Percentiles rank a stretch among this genome's conserved stretches.
Evolutionary conservation across 1,140 invertebrate species (phyloP).

Genomic region (Macrostomum lignano): DNA sequence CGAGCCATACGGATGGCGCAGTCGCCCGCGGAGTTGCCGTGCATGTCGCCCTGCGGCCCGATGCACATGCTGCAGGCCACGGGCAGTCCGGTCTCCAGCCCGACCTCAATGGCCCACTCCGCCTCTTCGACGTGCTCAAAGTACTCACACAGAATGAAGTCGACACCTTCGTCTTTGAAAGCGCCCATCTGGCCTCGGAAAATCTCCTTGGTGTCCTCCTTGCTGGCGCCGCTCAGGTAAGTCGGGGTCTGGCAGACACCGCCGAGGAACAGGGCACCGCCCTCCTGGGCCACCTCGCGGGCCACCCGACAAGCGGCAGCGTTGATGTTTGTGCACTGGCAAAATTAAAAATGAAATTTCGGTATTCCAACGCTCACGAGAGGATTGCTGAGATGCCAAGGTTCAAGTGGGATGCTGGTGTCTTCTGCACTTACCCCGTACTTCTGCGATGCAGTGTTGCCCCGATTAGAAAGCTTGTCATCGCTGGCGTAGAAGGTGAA

Average conservation of each 20-base stretch:
- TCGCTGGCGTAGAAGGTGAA: slow-evolving; percentile 28
- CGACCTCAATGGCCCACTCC: slow-evolving; percentile 27
- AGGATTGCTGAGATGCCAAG: too few relatives aligned
- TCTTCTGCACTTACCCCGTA: slow-evolving; percentile 13
- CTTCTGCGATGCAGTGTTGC: slow-evolving; percentile 16
- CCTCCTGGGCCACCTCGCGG: slow-evolving; percentile 20
- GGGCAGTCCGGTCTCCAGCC: slow-evolving; percentile 12
- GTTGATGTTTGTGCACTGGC: slow-evolving; percentile 16
- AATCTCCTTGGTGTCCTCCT: slow-evolving; percentile 15
- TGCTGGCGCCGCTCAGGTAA: slow-evolving; percentile 16
- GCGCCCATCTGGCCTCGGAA: slow-evolving; percentile 24
- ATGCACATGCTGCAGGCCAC: slow-evolving; percentile 28
- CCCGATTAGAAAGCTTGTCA: slow-evolving; percentile 25
- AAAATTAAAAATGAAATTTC: slow-evolving; percentile 1
- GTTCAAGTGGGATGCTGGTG: too few relatives aligned
- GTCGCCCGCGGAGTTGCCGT: slow-evolving; percentile 17
- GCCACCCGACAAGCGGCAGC: slow-evolving; percentile 19
- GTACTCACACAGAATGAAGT: slow-evolving; percentile 28
- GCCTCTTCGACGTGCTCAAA: slow-evolving; percentile 29
- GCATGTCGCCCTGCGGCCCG: slow-evolving; percentile 25
- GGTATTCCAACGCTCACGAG: not conserved
- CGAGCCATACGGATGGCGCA: slow-evolving; percentile 26
- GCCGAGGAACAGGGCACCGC: slow-evolving; percentile 16
- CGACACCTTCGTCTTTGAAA: slow-evolving; percentile 21
- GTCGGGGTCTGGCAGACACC: slow-evolving; percentile 23